phyloP scores from a whole-genome alignment of 2,888 invertebrate genomes.

The Masnerella sp. region DNA sequence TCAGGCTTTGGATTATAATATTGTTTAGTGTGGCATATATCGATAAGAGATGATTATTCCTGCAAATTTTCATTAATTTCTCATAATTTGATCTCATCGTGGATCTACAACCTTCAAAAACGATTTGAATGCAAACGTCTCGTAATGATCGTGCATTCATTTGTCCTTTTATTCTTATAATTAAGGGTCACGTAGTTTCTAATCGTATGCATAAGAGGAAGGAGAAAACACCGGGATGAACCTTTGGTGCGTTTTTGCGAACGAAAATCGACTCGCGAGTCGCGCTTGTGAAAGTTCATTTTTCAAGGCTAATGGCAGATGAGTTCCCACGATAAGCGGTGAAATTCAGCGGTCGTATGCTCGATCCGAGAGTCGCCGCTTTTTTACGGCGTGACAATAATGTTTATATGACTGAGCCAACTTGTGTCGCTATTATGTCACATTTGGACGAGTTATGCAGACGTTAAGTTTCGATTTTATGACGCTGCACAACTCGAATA shows the following conservation, averaged over 20 bases:
- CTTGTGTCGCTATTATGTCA: slow-evolving; percentile 7
- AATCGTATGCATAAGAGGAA: no score
- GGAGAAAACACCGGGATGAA: slow-evolving; percentile 2
- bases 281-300: slow-evolving; percentile 22
- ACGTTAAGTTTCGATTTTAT: not conserved
- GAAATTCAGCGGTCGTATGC: slow-evolving; percentile 24
- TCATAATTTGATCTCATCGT: no score
- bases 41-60: no score
- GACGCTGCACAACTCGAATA: no score
- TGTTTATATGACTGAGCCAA: not conserved
- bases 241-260: slow-evolving; percentile 1
- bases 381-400: slow-evolving; percentile 6
- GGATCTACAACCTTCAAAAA: no score
- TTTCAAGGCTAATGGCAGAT: slow-evolving; percentile 22
- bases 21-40: no score
- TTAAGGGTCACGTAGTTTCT: no score
- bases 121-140: no score
- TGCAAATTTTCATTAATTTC: no score
- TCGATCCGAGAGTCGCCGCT: not conserved
- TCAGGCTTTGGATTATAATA: no score
- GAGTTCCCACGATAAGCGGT: slow-evolving; percentile 35
- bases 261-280: slow-evolving; percentile 4
- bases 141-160: no score
- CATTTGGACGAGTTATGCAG: not conserved
- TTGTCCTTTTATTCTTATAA: no score